Base-by-base conservation (phyloP, 2,113 vertebrate genomes). In the Pimephales promelas region DNA sequence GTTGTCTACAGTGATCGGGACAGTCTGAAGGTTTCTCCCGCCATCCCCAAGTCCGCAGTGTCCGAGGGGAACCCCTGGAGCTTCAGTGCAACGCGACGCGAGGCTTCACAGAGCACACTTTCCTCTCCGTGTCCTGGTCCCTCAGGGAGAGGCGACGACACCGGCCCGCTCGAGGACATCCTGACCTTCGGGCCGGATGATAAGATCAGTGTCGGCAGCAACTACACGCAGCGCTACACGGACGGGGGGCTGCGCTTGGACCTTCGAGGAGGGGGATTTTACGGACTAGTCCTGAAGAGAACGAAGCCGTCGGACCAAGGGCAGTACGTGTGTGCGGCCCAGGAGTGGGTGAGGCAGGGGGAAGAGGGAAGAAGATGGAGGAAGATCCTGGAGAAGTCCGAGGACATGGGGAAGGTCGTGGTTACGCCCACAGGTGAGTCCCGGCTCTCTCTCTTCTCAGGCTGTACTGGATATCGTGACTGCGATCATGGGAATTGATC, bases 121-220 rank as follows among this genome's bases (percentile, higher is more conserved):
- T 95, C 83, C 90, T 97, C 36, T 94, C 96, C 0, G 91, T 96
- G 40, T 93, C 89, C 22, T 96, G 95, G 95, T 94, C 95, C 80
- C 14, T 94, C 68, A 84, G n/a, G 16, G 34, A 94, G 85, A 0
- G 90, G 86, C n/a, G n/a, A n/a, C 3, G 49, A 82, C 0, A 0
- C 36, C 40, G 5, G 79, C 0, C 88, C 88, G 71, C 26, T 45
- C 9, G 91, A 90, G 57, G 81, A 89, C 1, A 85, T 97, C 72
- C 86, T 96, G 0, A 90, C 94, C 0, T 87, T 96, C 77, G 95
- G 92, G 22, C 93, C 95, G 0, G 92, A 94, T n/a, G 92, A 93
- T 85, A 89, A 90, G 64, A 89, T 96, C 86, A 92, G 81, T 14
- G 86, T 94, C 0, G 94, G 93, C 4, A 80, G 82, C 0, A 86